phyloP scores from a whole-genome alignment of 2,888 invertebrate genomes.

The Pammene fasciana region DNA sequence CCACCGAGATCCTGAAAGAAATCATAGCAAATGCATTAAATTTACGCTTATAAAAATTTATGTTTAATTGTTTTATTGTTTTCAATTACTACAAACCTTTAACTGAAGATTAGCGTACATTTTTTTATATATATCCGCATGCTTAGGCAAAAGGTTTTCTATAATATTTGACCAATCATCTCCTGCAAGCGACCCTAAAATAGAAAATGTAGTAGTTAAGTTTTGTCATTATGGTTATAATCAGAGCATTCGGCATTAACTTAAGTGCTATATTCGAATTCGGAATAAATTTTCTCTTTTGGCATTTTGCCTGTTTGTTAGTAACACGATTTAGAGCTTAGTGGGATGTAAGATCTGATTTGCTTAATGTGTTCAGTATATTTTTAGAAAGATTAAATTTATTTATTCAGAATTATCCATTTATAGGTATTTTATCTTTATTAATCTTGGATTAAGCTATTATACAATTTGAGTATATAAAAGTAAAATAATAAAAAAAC shows the following conservation, averaged over 20 bases:
- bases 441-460: no score
- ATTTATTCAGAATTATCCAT: no score
- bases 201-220: conserved; percentile 38
- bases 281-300: conserved; percentile 49
- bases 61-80: neutral
- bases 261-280: conserved; percentile 20
- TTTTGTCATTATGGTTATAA: conserved; percentile 31
- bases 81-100: conserved; percentile 59
- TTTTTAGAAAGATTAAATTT: neutral
- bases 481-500: no score
- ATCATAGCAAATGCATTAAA: neutral
- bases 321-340: conserved; percentile 26
- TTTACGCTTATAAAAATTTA: neutral
- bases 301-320: conserved; percentile 49
- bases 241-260: conserved; percentile 1
- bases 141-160: conserved; percentile 81
- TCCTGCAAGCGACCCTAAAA: conserved; percentile 82
- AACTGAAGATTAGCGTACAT: conserved; percentile 74
- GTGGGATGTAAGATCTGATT: conserved; percentile 11
- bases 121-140: conserved; percentile 75
- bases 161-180: conserved; percentile 84
- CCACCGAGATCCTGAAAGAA: conserved; percentile 75
- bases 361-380: neutral
- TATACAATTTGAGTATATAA: no score
- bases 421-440: no score